These are phyloP conservation scores for Harpalus rufipes DNA, from an alignment of 2,888 invertebrate genomes.

Conservation along the genomic window DNA sequence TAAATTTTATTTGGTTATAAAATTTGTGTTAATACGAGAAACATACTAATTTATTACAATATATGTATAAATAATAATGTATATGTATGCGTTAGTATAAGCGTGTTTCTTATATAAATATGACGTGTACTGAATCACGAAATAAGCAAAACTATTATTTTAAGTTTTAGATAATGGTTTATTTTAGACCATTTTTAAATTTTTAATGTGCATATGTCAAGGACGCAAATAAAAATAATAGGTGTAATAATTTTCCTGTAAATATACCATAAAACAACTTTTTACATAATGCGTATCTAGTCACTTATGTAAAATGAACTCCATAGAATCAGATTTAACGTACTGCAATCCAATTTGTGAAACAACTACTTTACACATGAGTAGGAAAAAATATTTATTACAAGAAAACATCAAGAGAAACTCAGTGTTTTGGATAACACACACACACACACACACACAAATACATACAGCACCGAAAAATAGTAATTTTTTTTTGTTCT, in stretches of 20 bases:
- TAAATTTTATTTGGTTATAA: background rate
- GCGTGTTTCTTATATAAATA: background rate
- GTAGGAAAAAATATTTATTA: too few relatives aligned
- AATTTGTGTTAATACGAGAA: background rate
- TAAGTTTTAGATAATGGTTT: constrained; percentile 17
- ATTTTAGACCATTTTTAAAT: constrained; percentile 19
- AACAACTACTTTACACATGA: too few relatives aligned
- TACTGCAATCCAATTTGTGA: too few relatives aligned
- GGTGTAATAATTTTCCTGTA: constrained; percentile 11
- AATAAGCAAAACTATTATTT: constrained; percentile 3
- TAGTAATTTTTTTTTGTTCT: too few relatives aligned
- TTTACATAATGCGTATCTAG: background rate
- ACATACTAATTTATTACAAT: constrained; percentile 5
- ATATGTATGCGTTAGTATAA: background rate
- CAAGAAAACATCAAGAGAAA: too few relatives aligned
- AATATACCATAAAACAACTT: constrained; percentile 1
- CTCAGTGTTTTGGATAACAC: too few relatives aligned
- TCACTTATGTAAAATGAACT: background rate
- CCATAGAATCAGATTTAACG: too few relatives aligned
- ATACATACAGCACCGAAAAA: too few relatives aligned
- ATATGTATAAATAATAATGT: background rate
- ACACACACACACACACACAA: too few relatives aligned
- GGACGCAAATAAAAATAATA: constrained; percentile 25
- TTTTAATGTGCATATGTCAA: constrained; percentile 34
- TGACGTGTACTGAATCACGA: background rate